Conservation (phyloP, 2,888 invertebrate genomes). For the Tuta absoluta region DNA sequence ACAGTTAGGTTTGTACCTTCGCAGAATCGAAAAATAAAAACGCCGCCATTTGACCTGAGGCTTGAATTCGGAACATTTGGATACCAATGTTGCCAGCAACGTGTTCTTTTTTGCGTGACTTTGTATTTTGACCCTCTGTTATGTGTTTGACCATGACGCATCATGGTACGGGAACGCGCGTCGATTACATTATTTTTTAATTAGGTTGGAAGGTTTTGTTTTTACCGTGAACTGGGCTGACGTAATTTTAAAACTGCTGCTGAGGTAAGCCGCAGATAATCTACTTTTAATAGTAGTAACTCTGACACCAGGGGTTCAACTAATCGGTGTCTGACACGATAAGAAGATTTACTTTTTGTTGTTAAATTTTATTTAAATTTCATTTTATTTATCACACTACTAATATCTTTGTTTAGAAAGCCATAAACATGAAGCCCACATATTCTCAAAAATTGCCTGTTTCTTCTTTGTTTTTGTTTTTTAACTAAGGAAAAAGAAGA, state of each 20-base stretch:
- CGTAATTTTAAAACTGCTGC: neutral
- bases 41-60: neutral
- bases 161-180: neutral
- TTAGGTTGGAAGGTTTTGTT: neutral
- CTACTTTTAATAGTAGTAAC: too few relatives aligned
- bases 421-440: too few relatives aligned
- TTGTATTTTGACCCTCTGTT: neutral
- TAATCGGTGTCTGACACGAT: too few relatives aligned
- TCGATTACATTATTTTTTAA: neutral
- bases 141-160: neutral
- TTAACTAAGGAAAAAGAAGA: too few relatives aligned
- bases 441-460: too few relatives aligned
- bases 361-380: too few relatives aligned
- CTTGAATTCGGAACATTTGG: neutral
- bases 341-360: too few relatives aligned
- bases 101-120: neutral
- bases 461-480: too few relatives aligned
- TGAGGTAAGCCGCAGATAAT: too few relatives aligned
- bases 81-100: conserved; percentile 1
- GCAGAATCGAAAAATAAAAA: neutral
- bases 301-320: too few relatives aligned
- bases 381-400: too few relatives aligned
- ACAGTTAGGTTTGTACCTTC: conserved; percentile 4
- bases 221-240: neutral
- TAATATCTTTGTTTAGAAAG: too few relatives aligned